Base-by-base conservation (phyloP, 2,113 vertebrate genomes). In the Tragelaphus strepsiceros region DNA sequence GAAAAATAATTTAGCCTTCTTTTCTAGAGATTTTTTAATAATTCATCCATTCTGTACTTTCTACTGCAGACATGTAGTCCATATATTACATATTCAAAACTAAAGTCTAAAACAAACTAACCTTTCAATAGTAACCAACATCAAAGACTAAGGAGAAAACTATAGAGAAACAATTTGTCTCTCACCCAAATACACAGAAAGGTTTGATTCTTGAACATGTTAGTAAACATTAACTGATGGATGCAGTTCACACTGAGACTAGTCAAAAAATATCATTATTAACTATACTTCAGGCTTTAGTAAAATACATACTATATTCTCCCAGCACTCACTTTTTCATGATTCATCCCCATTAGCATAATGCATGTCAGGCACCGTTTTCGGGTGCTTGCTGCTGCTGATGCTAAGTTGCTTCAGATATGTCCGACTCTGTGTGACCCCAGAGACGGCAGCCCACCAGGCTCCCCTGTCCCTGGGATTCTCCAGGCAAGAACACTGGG, bases 71-170 rank as follows among this genome's bases (percentile, higher is more conserved):
- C 53, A 91, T 78, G 61, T 56, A 74, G 6, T 56, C 32, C 46
- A 82, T 22, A 87, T 43, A 56, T 26, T 43, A 64, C 43, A 62
- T 21, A 92, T 59, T 82, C 58, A 90, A 64, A 87, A 93, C 64
- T 82, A 54, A 90, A 92, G 21, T 86, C 58, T 86, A 94, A 94
- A 91, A 86, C 7, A 95, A 83, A 16, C 11, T 64, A 43, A 92
- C 30, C 54, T 95, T 90, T 90, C 67, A 89, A 59, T 32, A 88
- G 61, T 35, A 98, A 91, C 74, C 71, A 89, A 96, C 94, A 89
- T 39, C 39, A 86, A 94, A 91, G 32, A n/a, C 28, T 78, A 95
- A 61, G 17, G 10, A 81, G 61, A 94, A 61, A 77, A 90, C 1
- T 11, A 59, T 15, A 11, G 64, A 88, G 35, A 92, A 85, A 59